Base-by-base conservation (phyloP, 35 echinoderm and acorn worm genomes). In the Lytechinus pictus region DNA sequence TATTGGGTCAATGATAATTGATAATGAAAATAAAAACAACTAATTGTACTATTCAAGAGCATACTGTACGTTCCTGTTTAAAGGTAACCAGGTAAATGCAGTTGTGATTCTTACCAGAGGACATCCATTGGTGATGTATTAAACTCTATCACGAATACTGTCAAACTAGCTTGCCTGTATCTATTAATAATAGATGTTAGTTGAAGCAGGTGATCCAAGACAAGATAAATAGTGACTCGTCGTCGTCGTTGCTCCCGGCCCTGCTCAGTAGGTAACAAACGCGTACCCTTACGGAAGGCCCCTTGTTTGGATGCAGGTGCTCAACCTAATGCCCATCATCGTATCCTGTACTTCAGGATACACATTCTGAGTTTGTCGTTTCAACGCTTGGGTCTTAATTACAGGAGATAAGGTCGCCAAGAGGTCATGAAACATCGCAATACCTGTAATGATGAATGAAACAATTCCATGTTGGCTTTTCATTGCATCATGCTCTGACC, bases 191-290 rank as follows among this genome's bases (percentile, higher is more conserved):
- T 71, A 79, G 19, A 79, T 79, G 66, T 79, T 24, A 24, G 4
- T 79, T 79, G 66, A 58, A 79, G 66, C 66, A n/a, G 66, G 66
- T 79, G 66, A 79, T 79, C n/a, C 16, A 79, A 79, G 66, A 79
- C 66, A 79, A 79, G 66, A 79, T 24, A 79, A 79, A 79, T 79
- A 79, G 19, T 79, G 66, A 79, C 66, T 79, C 1, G 66, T 79
- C 66, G 0, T n/a, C 19, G 66, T 24, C n/a, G 5, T 3, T 58
- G 57, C 33, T 44, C 33, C 33, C 33, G 33, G 33, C 56, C 9
- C 56, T 58, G 56, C 56, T 58, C 56, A 13, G 56, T 13, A 2
- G 19, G 19, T 79, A 24, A n/a, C 66, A 24, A 79, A n/a, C 19
- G 21, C 66, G 19, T 79, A n/a, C 12, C 66, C 66, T n/a, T 24